Conservation (phyloP, 2,888 invertebrate genomes). For the Corbicula japonica region DNA sequence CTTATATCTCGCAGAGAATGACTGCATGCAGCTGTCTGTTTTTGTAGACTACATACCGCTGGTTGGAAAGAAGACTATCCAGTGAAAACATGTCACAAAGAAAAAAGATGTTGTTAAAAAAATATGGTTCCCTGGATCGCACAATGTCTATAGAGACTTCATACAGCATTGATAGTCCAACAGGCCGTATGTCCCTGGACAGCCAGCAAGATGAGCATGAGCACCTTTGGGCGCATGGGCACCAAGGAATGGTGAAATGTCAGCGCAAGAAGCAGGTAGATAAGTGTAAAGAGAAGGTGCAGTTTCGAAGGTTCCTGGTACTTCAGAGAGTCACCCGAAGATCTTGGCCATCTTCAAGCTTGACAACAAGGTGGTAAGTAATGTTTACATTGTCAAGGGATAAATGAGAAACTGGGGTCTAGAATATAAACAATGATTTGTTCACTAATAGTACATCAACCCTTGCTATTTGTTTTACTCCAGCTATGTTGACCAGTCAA, state of each 20-base stretch:
- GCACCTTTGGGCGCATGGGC: conserved; percentile 50
- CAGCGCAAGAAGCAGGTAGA: background rate
- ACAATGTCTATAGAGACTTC: conserved; percentile 53
- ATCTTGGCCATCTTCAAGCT: conserved; percentile 49
- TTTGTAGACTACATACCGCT: no score
- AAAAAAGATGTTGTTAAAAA: conserved; percentile 24
- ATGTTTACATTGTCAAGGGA: background rate
- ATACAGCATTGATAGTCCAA: background rate
- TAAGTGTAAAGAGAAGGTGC: conserved; percentile 20
- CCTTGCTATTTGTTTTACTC: no score
- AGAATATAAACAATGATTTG: no score
- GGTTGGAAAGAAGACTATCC: no score
- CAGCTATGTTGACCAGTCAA: no score
- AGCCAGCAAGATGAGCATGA: conserved; percentile 11
- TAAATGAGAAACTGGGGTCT: no score
- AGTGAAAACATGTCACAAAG: conserved; percentile 30
- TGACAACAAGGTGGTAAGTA: conserved; percentile 35
- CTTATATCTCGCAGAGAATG: no score
- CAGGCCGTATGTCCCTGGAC: conserved; percentile 41
- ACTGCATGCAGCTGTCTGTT: no score
- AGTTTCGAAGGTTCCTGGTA: conserved; percentile 30
- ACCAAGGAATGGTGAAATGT: conserved; percentile 18
- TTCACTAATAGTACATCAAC: no score
- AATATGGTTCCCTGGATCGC: conserved; percentile 39
- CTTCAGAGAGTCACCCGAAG: conserved; percentile 40